These are phyloP conservation scores for Solenodon paradoxus DNA, from an alignment of 2,113 vertebrate species.

Conservation along the genomic window DNA sequence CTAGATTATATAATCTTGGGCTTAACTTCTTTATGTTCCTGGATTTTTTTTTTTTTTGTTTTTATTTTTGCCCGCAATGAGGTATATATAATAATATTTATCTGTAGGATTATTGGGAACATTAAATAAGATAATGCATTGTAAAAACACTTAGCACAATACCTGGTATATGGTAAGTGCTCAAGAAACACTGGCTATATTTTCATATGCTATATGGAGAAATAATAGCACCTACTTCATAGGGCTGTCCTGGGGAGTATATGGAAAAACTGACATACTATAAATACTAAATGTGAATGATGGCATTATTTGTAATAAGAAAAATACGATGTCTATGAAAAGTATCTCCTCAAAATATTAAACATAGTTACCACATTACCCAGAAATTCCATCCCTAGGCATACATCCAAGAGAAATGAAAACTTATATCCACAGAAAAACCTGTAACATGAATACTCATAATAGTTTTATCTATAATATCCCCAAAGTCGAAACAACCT, in stretches of 20 bases:
- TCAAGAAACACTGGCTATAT: constrained; percentile 12
- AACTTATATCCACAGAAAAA: background rate
- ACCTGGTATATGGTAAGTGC: background rate
- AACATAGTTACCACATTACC: background rate
- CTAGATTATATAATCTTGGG: background rate
- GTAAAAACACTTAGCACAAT: background rate
- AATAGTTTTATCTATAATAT: background rate
- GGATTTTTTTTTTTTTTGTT: background rate
- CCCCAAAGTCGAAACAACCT: background rate
- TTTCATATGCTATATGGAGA: background rate
- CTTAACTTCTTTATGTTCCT: background rate
- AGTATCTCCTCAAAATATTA: background rate
- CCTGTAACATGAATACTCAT: background rate
- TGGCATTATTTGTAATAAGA: background rate
- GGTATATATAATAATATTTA: background rate
- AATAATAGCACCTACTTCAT: background rate
- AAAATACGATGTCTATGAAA: constrained; percentile 18
- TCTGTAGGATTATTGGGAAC: background rate
- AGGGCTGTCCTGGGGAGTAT: background rate
- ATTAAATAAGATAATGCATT: background rate
- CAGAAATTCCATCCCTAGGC: background rate
- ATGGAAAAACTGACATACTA: background rate
- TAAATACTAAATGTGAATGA: background rate
- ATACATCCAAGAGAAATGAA: background rate
- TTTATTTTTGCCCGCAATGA: background rate